These are phyloP conservation scores for Lordiphosa mommai DNA, from an alignment of 1,140 invertebrate species.

Conservation along the genomic window DNA sequence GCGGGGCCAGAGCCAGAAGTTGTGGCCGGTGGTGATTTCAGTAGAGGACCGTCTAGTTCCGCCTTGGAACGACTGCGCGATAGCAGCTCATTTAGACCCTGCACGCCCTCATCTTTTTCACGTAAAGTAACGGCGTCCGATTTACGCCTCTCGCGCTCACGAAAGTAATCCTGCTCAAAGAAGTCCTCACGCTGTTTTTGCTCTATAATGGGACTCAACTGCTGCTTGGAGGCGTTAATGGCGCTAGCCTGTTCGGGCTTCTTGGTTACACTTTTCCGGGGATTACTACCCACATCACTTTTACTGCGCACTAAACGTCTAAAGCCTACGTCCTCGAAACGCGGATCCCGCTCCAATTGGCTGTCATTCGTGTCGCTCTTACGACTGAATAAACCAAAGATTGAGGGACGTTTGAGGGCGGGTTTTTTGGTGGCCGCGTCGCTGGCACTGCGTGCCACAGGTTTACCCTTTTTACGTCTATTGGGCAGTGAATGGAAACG, in stretches of 20 bases:
- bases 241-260: conserved; percentile 13
- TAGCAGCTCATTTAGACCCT: conserved; percentile 55
- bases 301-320: conserved; percentile 81
- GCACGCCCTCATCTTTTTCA: conserved; percentile 68
- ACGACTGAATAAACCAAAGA: conserved; percentile 83
- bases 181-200: conserved; percentile 84
- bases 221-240: conserved; percentile 77
- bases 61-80: conserved; percentile 60
- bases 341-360: conserved; percentile 57
- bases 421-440: conserved; percentile 80
- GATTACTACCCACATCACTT: conserved; percentile 84
- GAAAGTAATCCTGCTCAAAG: conserved; percentile 80
- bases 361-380: conserved; percentile 70
- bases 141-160: conserved; percentile 69
- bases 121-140: conserved; percentile 74
- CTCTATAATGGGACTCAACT: conserved; percentile 89
- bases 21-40: conserved; percentile 38
- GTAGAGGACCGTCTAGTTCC: conserved; percentile 47
- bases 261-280: conserved; percentile 14
- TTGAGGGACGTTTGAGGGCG: conserved; percentile 78
- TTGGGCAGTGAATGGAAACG: conserved; percentile 73
- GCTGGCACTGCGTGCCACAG: conserved; percentile 80
- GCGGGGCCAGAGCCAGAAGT: conserved; percentile 39
- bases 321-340: conserved; percentile 66
- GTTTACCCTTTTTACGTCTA: conserved; percentile 71